Base-by-base conservation (phyloP, 2,888 invertebrate genomes). In the Synergus gifuensis region DNA sequence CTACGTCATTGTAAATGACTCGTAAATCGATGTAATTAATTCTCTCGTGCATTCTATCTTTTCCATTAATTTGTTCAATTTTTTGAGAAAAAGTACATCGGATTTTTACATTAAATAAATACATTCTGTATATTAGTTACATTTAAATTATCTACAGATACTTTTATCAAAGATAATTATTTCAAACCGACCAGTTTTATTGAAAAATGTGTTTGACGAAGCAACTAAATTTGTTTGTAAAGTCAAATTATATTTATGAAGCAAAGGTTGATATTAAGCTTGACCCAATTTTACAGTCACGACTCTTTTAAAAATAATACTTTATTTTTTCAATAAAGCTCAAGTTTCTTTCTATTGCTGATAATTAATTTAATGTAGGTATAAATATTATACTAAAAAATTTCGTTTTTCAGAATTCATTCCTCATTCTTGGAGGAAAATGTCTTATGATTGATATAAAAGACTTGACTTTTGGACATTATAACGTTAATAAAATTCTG, bases 381-480 rank as follows among this genome's bases (percentile, higher is more conserved):
- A 36, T 28, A 28, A 3, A 28, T 28, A 28, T 28, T 42, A 16
- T 76, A 42, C 76, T 66, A 28, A 28, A 44, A 42, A 36, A 3
- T 12, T 54, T 42, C 44, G 16, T 76, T 66, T 94, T 93, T 63
- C 90, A 97, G 95, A 98, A 98, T 92, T 97, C 97, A 0, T 92
- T 93, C 73, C 93, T 93, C 77, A 94, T 97, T 82, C 93, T 92
- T 81, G 93, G 90, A 89, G 95, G 93, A 87, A 95, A 93, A 93
- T 97, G 93, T 89, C 87, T 91, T 85, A 95, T 98, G 81, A 94
- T 93, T 54, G 93, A 94, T 82, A 94, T 99, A 8, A 94, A 99
- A 82, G 99, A 99, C 92, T 94, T 99, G 80, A 98, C 98, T 0
- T 96, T 96, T 1, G 99, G 98, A 86, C 94, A 95, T 89, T 98